Conservation (phyloP, 2,888 invertebrate species). For the Unio pictorum region DNA sequence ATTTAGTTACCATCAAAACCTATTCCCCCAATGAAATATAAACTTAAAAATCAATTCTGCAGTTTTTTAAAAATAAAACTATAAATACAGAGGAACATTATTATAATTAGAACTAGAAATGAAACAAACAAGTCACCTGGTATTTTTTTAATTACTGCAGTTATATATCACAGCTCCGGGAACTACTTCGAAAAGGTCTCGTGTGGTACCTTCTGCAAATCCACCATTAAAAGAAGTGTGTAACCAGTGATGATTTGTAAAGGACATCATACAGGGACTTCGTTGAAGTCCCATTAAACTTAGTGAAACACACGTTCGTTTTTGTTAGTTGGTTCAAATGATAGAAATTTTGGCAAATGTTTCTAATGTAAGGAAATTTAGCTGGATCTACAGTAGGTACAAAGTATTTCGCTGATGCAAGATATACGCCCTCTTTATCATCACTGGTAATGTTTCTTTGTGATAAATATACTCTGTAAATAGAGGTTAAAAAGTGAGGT, state of each 20-base stretch:
- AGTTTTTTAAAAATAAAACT: too few species aligned
- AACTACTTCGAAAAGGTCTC: conserved; percentile 15
- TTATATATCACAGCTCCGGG: conserved; percentile 22
- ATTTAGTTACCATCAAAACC: too few species aligned
- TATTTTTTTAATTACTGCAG: too few species aligned
- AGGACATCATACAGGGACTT: conserved; percentile 32
- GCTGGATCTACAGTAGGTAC: conserved; percentile 40
- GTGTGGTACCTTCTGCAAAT: conserved; percentile 8
- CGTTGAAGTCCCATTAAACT: conserved; percentile 23
- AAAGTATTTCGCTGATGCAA: conserved; percentile 41
- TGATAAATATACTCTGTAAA: conserved; percentile 42
- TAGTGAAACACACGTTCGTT: conserved; percentile 29
- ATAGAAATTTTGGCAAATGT: conserved; percentile 23
- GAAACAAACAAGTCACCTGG: too few species aligned
- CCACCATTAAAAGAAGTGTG: conserved; percentile 31
- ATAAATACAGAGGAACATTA: too few species aligned
- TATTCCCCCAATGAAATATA: too few species aligned
- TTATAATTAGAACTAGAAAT: too few species aligned
- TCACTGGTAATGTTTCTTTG: conserved; percentile 13
- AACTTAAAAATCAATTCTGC: too few species aligned
- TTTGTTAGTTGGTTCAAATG: conserved; percentile 19
- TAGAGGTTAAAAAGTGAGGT: conserved; percentile 55
- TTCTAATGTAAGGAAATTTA: conserved; percentile 33
- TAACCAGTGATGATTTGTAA: conserved; percentile 44
- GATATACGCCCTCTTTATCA: conserved; percentile 27